Evolutionary conservation across 2,113 vertebrate genomes (phyloP), one percentile per base, ranked within the genome.

Genomic region (Boulengeromyrus knoepffleri): DNA sequence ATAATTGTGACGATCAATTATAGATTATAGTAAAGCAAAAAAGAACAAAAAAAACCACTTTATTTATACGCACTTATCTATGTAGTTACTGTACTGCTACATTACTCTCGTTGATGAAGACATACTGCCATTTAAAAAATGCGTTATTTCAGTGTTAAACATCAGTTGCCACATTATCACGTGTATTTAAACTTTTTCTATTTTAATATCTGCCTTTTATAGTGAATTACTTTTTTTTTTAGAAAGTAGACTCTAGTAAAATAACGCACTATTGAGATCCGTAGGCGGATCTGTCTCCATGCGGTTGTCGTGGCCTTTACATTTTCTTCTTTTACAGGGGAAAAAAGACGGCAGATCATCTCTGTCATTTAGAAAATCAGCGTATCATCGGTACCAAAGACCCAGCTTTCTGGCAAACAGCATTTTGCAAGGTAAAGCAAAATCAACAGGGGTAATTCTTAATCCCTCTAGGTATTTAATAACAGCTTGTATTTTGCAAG

Each of bases 351-450:
- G 92, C 90, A 96, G 92, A 91, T 94, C 91, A 87, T 90, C 92
- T 52, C 91, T 94, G 83, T 92, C 94, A 3, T 13, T 93, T 88
- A 92, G 95, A 92, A 95, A 93, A 89, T 92, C 95, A 7, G 90
- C 94, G 5, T 95, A 95, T 93, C 96, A 95, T 88, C 94, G 94
- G 90, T 95, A 94, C 90, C 90, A 91, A 70, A 92, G 93, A 92
- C 93, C 95, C 1, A 95, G 95, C 92, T 62, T 94, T 49, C 86
- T 95, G 90, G 91, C 95, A 42, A 96, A 95, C 91, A 95, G 92
- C 92, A 93, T 96, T 90, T 94, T 96, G 87, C 92, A 96, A 93
- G 96, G 96, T 97, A 94, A 93, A 90, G 85, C 4, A 7, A 56
- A 52, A 7, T 39, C 39, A 53, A 36, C 10, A 36, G 13, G 15